Base-by-base conservation (phyloP, 2,797 vertebrate genomes). In the Ptychadena robeensis region DNA sequence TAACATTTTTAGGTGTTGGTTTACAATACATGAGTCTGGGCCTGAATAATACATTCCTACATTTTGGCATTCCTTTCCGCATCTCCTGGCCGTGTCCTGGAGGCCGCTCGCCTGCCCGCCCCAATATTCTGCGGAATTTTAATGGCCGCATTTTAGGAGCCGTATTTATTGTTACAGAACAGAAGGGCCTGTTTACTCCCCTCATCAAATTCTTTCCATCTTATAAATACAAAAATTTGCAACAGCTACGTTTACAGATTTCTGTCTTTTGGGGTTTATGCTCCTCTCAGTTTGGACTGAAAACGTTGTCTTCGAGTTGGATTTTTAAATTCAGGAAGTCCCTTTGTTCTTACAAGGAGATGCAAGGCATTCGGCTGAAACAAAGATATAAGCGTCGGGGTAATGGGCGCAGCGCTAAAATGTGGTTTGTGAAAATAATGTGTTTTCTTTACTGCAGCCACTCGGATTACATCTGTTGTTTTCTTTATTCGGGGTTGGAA, bases 11-110 rank as follows among this genome's bases (percentile, higher is more conserved):
- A 48, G 15, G 3, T 12, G 15, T 4, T 48, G 14, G 4, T 3
- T 15, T 48, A 48, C 4, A 48, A 48, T 48, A 12, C 2, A 15
- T 18, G 40, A 18, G 18, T 48, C 40, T 18, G 40, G n/a, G 11
- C n/a, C 67, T 11, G 68, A 70, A 65, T 76, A 37, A 64, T 76
- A 76, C 28, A 76, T 76, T 64, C 38, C n/a, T n/a, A n/a, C n/a
- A n/a, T n/a, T n/a, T n/a, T n/a, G n/a, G n/a, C n/a, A n/a, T n/a
- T n/a, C n/a, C n/a, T 4, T 38, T 40, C 65, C 73, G 27, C 73
- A 76, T 25, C 57, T 25, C 59, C 44, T 40, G 15, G 38, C 63
- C 34, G 7, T 44, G 28, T 15, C 31, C 48, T 10, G 12, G 40
- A 73, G 48, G 44, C n/a, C 22, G 11, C 31, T n/a, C 18, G 1